These are phyloP conservation scores for Fulica atra DNA, from an alignment of 2,113 vertebrate species.

Conservation along the genomic window DNA sequence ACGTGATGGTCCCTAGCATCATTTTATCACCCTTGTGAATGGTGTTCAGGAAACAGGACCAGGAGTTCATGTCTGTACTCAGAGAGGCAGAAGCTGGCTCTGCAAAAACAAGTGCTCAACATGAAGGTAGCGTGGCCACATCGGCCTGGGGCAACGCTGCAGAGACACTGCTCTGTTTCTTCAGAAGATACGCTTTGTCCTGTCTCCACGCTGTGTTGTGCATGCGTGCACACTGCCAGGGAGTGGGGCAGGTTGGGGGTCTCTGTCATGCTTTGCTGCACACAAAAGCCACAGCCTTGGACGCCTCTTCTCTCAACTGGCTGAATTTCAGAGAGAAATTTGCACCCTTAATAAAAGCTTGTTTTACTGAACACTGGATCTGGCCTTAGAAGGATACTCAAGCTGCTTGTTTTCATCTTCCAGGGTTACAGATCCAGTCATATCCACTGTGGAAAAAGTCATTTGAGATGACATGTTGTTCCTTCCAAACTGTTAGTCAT, in stretches of 20 bases:
- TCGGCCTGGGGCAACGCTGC: neutral
- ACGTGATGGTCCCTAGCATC: neutral
- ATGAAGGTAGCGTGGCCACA: rapidly evolving
- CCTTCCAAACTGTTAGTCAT: conserved; percentile 62
- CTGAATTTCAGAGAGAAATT: conserved; percentile 34
- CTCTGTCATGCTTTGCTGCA: neutral
- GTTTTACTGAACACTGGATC: neutral
- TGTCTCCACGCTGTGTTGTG: rapidly evolving
- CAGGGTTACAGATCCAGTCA: conserved; percentile 6
- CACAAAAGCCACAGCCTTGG: neutral
- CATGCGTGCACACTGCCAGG: neutral
- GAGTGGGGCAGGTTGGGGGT: neutral
- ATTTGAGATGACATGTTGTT: conserved; percentile 15
- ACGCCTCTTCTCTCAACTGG: neutral
- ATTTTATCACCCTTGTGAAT: neutral
- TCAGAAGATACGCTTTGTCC: neutral
- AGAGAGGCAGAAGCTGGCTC: neutral
- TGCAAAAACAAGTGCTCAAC: neutral
- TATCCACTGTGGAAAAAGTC: conserved; percentile 63
- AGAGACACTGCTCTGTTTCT: neutral
- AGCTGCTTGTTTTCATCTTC: neutral
- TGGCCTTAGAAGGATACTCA: conserved; percentile 15
- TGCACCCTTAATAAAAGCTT: conserved; percentile 15
- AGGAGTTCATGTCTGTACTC: rapidly evolving
- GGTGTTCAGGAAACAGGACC: neutral